Conservation (phyloP, 2,888 invertebrate species). For the Nomada goodeniana region DNA sequence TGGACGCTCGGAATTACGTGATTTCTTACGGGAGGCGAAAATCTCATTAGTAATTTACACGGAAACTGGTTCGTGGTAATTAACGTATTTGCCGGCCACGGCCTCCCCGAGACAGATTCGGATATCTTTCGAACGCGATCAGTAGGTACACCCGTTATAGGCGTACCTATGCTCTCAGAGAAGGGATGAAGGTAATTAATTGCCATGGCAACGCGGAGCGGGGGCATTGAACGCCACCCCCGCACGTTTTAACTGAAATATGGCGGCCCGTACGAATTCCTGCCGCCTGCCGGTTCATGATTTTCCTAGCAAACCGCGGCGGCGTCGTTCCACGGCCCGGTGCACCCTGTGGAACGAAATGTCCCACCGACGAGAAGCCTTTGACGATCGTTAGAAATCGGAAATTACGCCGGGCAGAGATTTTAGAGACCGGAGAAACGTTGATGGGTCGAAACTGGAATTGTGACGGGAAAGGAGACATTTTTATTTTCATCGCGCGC, state of each 20-base stretch:
- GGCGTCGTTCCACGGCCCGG: slow-evolving; percentile 43
- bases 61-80: slow-evolving; percentile 53
- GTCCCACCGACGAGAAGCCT: slow-evolving; percentile 29
- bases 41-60: slow-evolving; percentile 64
- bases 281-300: slow-evolving; percentile 65
- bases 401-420: slow-evolving; percentile 1
- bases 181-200: slow-evolving; percentile 84
- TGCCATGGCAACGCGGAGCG: slow-evolving; percentile 83
- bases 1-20: slow-evolving; percentile 13
- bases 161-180: slow-evolving; percentile 75
- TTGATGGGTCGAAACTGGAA: too few species aligned
- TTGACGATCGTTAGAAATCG: slow-evolving; percentile 46
- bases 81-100: slow-evolving; percentile 62
- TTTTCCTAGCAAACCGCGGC: slow-evolving; percentile 56
- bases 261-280: slow-evolving; percentile 83
- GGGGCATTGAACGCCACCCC: slow-evolving; percentile 82
- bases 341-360: slow-evolving; percentile 38
- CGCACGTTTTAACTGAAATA: slow-evolving; percentile 83
- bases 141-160: slow-evolving; percentile 79
- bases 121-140: slow-evolving; percentile 73
- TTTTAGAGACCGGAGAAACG: slow-evolving; percentile 7
- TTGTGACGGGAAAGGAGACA: too few species aligned
- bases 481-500: too few species aligned
- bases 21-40: slow-evolving; percentile 53
- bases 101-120: slow-evolving; percentile 61